These are phyloP conservation scores for Antechinus stuartii DNA, from an alignment of 2,113 vertebrate genomes.

Conservation along the genomic window DNA sequence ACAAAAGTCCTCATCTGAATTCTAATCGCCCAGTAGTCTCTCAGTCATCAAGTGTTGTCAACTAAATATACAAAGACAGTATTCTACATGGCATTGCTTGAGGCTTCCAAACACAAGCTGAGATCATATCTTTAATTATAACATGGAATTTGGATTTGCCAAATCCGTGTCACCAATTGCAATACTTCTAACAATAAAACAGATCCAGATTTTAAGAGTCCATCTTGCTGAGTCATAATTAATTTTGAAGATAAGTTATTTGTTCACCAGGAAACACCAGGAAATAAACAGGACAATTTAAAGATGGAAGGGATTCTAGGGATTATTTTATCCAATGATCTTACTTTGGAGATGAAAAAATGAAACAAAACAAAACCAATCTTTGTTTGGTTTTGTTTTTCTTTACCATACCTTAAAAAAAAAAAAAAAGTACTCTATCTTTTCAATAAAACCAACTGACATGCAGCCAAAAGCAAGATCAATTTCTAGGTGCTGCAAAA, in stretches of 20 bases:
- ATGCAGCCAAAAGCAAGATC: slow-evolving; percentile 33
- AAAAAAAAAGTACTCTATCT: neutral
- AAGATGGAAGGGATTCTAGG: neutral
- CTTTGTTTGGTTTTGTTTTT: neutral
- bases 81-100: slow-evolving; percentile 35
- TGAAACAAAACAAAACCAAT: neutral
- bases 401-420: neutral
- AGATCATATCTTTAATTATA: slow-evolving; percentile 60
- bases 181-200: neutral
- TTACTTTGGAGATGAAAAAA: neutral
- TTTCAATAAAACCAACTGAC: slow-evolving; percentile 17
- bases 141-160: slow-evolving; percentile 39
- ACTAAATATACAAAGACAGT: slow-evolving; percentile 40
- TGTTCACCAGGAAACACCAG: slow-evolving; percentile 32
- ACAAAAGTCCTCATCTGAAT: slow-evolving; percentile 50
- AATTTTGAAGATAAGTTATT: slow-evolving; percentile 27
- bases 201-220: slow-evolving; percentile 27
- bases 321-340: neutral
- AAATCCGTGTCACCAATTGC: slow-evolving; percentile 38
- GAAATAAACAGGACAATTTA: neutral
- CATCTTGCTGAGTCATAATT: slow-evolving; percentile 40
- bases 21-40: slow-evolving; percentile 33
- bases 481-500: slow-evolving; percentile 36
- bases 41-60: slow-evolving; percentile 30
- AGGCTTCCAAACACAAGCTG: slow-evolving; percentile 51